Base-by-base conservation (phyloP, 1,140 invertebrate genomes). In the Agrilus planipennis region DNA sequence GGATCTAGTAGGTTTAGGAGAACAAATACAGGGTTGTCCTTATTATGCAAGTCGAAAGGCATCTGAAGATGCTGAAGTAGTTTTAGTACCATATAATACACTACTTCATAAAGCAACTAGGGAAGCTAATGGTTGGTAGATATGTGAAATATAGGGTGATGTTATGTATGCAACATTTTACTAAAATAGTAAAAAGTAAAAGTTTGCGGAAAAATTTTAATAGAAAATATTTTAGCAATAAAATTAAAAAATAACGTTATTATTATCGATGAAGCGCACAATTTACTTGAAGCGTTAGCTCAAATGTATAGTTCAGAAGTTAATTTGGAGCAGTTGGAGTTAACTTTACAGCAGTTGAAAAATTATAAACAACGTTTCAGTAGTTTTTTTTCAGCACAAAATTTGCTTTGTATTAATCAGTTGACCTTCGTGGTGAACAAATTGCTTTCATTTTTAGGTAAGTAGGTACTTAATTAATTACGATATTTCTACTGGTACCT, bases 241-340 rank as follows among this genome's bases (percentile, higher is more conserved):
- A 73, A 81, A 47, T 57, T 97, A 3, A 76, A 83, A 54, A 77
- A 83, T 43, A 89, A 86, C 61, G 68, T 98, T 29, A 65, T 99
- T 1, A 85, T 99, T 45, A 78, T 99, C 32, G 95, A 99, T 62
- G 95, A 99, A 67, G 95, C 94, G 5, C 95, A 99, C 53, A 98
- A 98, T 69, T 69, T 99, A 4, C 65, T 95, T 14, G 89, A 96
- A 43, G 84, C 90, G 0, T 81, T 98, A 43, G 78, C 82, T 42
- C 79, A 81, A 54, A 85, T 95, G 49, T 75, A 98, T 57, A 86
- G 84, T 52, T 71, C 75, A 2, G 75, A 81, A 38, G 62, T 94
- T 20, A 76, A 63, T 16, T 74, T 72, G 1, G 64, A 65, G 50
- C 79, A 88, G 62, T 65, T 85, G 39, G 52, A 72, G 11, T 68